Conservation (phyloP, 2,113 vertebrate genomes). For the Osmerus mordax region DNA sequence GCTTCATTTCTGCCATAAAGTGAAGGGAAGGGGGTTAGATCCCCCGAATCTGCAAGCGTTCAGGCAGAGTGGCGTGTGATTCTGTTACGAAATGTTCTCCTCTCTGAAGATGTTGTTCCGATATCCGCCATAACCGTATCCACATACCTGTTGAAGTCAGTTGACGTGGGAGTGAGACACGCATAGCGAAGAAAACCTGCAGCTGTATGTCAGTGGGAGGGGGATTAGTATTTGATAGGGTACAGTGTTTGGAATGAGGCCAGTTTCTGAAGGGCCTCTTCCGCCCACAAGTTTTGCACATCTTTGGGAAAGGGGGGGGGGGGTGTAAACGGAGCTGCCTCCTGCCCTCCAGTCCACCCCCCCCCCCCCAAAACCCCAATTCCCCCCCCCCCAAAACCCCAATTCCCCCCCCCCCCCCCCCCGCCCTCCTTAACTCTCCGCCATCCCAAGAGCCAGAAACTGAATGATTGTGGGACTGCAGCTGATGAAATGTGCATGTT, state of each 20-base stretch:
- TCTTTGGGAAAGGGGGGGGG: background rate
- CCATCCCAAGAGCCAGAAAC: no score
- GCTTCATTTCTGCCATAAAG: background rate
- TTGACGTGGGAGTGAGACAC: background rate
- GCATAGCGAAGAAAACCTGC: constrained; percentile 29
- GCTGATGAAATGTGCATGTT: constrained; percentile 1
- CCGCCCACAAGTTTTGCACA: constrained; percentile 16
- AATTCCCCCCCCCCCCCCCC: background rate
- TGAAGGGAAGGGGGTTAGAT: background rate
- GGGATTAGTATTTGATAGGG: constrained; percentile 36
- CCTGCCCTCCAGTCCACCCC: constrained; percentile 19
- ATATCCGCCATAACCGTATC: no score
- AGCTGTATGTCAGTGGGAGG: constrained; percentile 46
- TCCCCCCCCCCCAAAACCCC: background rate
- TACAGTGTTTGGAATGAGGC: constrained; percentile 41
- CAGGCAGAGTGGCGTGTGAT: background rate
- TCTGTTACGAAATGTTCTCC: background rate
- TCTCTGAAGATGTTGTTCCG: background rate
- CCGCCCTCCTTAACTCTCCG: background rate
- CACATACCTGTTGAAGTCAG: background rate
- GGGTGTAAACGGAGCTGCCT: constrained; percentile 15
- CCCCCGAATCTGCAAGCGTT: background rate
- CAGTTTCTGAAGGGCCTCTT: constrained; percentile 31
- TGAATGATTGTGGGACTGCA: background rate
- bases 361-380: background rate